Evolutionary conservation across 1,140 invertebrate species (phyloP), one percentile per base, ranked within the genome.

Genomic region (Bombus breviceps): DNA sequence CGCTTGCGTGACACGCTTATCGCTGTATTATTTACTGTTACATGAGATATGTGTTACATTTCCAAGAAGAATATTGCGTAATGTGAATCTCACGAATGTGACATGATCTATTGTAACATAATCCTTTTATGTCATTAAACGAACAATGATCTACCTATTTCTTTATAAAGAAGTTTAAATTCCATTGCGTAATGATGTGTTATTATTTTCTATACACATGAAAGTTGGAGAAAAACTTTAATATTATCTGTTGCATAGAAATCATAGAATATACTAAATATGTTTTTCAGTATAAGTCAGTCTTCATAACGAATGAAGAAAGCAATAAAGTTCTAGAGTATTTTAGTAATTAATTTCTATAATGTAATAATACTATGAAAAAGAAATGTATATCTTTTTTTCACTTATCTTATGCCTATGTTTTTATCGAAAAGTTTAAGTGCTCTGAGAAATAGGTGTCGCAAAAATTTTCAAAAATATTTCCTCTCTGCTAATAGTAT

Each of bases 1-100:
- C 89, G 89, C 88, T 15, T 89, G 89, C 89, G 88, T 37, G 28
- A 47, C 79, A 8, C 15, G 4, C 57, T 39, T 43, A n/a, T 37
- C n/a, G 1, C 3, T 12, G 1, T 59, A n/a, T 25, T 69, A 22
- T 83, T 78, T 41, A 71, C 43, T 34, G 34, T 69, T 69, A 57
- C 15, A 69, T 8, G 1, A 28, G 18, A 69, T 39, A 37, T 66
- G 2, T 3, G 32, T 66, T 18, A 2, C 4, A 59, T 77, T 77
- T 77, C 15, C 25, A n/a, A 62, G 37, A 41, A 62, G 13, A 75
- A 34, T 75, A 39, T 43, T 73, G 12, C 18, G 22, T 53, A 53
- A 43, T 53, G 3, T 10, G 34, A 34, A 53, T 75, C 1, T 34
- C 2, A 47, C 5, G 1, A 13, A 34, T n/a, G 10, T 25, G 25